Conservation (phyloP, 1,140 invertebrate species). For the Psix sp. region DNA sequence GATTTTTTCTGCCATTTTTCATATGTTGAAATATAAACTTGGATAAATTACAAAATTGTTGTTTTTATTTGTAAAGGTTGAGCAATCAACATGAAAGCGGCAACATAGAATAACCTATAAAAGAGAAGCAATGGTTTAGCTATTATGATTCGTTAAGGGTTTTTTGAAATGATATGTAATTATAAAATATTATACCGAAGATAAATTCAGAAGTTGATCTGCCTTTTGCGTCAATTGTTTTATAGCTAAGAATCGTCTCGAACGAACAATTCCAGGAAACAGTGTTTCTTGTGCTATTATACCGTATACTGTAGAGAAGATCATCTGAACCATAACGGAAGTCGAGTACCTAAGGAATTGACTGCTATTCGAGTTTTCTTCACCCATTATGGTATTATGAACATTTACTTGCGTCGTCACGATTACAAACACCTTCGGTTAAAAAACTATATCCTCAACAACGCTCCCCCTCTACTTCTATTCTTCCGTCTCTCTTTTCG, state of each 20-base stretch:
- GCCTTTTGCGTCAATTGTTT: slow-evolving; percentile 55
- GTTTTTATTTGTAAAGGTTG: too few relatives aligned
- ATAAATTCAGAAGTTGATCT: slow-evolving; percentile 41
- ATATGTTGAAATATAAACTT: too few relatives aligned
- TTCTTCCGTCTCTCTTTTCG: background rate
- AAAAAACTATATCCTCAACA: slow-evolving; percentile 58
- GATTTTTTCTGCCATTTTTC: too few relatives aligned
- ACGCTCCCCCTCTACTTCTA: background rate
- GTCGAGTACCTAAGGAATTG: slow-evolving; percentile 62
- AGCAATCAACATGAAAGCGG: too few relatives aligned
- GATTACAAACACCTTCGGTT: slow-evolving; percentile 72
- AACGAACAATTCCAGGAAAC: slow-evolving; percentile 69
- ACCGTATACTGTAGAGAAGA: slow-evolving; percentile 69
- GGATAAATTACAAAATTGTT: too few relatives aligned
- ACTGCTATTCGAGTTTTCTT: slow-evolving; percentile 68
- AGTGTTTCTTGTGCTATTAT: slow-evolving; percentile 65
- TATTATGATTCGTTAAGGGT: slow-evolving; percentile 35
- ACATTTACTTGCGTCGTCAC: slow-evolving; percentile 74
- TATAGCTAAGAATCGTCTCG: slow-evolving; percentile 62
- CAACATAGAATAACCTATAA: too few relatives aligned
- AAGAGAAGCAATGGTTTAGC: slow-evolving; percentile 11
- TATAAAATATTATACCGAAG: slow-evolving; percentile 42
- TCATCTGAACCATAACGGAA: slow-evolving; percentile 73
- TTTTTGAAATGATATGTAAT: slow-evolving; percentile 52
- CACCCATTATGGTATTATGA: slow-evolving; percentile 75